phyloP scores from a whole-genome alignment of 2,113 vertebrate genomes.

The Struthio camelus region DNA sequence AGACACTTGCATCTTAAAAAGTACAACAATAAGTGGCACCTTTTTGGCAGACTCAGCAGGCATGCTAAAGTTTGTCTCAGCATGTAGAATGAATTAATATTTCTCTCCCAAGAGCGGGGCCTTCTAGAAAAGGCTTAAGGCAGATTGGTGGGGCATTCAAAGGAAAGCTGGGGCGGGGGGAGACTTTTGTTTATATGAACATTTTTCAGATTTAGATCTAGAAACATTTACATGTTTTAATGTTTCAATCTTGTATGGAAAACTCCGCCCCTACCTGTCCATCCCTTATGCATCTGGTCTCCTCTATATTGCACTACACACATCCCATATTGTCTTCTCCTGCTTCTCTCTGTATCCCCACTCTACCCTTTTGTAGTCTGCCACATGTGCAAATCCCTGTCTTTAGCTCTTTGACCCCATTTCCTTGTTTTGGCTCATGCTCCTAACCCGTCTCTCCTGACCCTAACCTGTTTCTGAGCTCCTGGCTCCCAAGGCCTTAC shows the following conservation, averaged over 20 bases:
- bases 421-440: neutral
- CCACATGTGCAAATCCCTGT: neutral
- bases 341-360: neutral
- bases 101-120: constrained; percentile 40
- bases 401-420: neutral
- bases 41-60: constrained; percentile 57
- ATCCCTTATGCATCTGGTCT: neutral
- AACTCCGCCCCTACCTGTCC: neutral
- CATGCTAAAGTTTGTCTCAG: constrained; percentile 66
- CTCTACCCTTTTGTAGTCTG: neutral
- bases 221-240: neutral
- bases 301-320: neutral
- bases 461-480: neutral
- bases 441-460: neutral
- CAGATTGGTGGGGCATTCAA: constrained; percentile 60
- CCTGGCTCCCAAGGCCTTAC: neutral
- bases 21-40: constrained; percentile 44
- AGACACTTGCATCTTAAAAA: constrained; percentile 18
- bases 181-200: constrained; percentile 16
- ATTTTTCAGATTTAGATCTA: constrained; percentile 50
- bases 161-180: neutral
- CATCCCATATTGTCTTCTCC: neutral
- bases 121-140: constrained; percentile 59
- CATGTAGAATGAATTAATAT: constrained; percentile 42
- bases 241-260: neutral